Evolutionary conservation across 2,797 vertebrate species (phyloP), one percentile per base, ranked within the genome.

Genomic region (Thripadectes ignobilis): DNA sequence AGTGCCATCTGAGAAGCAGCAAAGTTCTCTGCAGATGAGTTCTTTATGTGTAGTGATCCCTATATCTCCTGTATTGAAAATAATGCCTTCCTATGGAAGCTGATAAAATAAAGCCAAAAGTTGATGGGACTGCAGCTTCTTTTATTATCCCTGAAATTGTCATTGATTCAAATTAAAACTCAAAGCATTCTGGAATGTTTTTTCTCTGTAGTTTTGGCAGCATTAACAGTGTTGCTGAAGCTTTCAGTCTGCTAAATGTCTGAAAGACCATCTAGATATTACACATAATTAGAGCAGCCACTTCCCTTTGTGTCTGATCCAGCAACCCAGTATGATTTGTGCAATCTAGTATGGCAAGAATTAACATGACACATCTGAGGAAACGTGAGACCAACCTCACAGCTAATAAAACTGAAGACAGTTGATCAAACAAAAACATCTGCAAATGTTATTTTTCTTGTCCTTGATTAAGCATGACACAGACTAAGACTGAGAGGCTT

Each of bases 381-480:
- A 97, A 95, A 96, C 32, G 74, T 96, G 92, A 96, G 84, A 94
- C 74, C 71, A 94, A 67, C 61, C 82, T 89, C 84, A 82, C 59
- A 87, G 92, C 75, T 95, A 87, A 79, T 91, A 94, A 95, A 93
- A 84, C 8, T 67, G 36, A 88, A 73, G 67, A 82, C 24, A 46
- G 55, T 82, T 85, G 84, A 85, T 94, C 45, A 93, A 79, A 95
- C 88, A 48, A 94, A 95, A 93, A 73, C 77, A 87, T 90, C 62
- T 79, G 39, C 23, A 88, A 74, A 67, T 90, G 59, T 87, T 91
- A 39, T 94, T 95, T 91, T 90, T 76, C 66, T 75, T 84, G 57
- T 65, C 58, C 93, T 87, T 85, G 48, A 68, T 79, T 91, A 89
- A 76, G 16, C 17, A n/a, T 77, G 68, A 91, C 81, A 93, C n/a